These are phyloP conservation scores for Corythucha ciliata DNA, from an alignment of 2,888 invertebrate genomes.

Conservation along the genomic window DNA sequence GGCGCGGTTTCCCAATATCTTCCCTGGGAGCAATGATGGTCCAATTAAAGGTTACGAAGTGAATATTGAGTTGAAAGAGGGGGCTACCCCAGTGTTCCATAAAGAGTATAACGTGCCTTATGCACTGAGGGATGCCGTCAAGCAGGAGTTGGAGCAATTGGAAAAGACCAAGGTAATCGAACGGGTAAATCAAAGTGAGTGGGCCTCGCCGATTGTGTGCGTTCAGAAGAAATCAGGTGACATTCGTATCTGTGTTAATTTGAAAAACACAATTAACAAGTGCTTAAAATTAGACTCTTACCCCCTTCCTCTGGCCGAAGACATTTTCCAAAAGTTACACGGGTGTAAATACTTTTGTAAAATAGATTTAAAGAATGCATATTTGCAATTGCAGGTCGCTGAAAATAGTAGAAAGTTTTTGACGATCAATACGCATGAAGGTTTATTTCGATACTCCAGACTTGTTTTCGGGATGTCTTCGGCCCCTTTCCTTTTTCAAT, in stretches of 20 bases:
- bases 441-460: slow-evolving; percentile 3
- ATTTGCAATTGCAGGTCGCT: neutral
- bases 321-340: slow-evolving; percentile 13
- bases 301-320: slow-evolving; percentile 20
- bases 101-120: slow-evolving; percentile 23
- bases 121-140: slow-evolving; percentile 14
- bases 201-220: slow-evolving; percentile 11
- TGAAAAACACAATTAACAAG: slow-evolving; percentile 15
- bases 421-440: slow-evolving; percentile 9
- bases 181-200: slow-evolving; percentile 22
- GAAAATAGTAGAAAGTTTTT: neutral
- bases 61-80: slow-evolving; percentile 20
- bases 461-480: neutral
- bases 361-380: slow-evolving; percentile 1
- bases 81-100: slow-evolving; percentile 22
- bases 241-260: slow-evolving; percentile 12
- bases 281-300: slow-evolving; percentile 19
- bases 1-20: too few relatives aligned
- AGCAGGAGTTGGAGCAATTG: slow-evolving; percentile 18
- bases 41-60: slow-evolving; percentile 17
- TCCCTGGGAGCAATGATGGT: slow-evolving; percentile 2
- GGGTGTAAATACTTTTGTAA: slow-evolving; percentile 13
- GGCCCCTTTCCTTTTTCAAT: slow-evolving; percentile 8
- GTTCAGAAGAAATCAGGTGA: slow-evolving; percentile 15
- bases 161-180: slow-evolving; percentile 16